Evolutionary conservation across 1,140 invertebrate genomes (phyloP).

Genomic region (Bicyclus anynana): DNA sequence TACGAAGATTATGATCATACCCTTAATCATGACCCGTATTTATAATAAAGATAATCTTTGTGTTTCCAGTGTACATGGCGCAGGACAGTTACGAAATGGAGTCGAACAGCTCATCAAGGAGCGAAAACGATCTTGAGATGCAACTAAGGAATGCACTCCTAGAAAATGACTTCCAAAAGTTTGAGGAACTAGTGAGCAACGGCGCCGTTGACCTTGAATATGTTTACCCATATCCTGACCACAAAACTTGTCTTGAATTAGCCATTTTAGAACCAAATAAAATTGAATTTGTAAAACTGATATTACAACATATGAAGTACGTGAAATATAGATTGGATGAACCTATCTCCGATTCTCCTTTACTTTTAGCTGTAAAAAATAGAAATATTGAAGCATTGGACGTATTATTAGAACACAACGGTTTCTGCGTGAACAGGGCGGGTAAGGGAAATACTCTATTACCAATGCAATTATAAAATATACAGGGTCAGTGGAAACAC

Average conservation of each 20-base stretch:
- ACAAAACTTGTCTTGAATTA: constrained; percentile 77
- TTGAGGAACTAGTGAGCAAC: constrained; percentile 68
- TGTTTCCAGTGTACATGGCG: too few species aligned
- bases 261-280: constrained; percentile 72
- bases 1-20: too few species aligned
- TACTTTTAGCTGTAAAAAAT: constrained; percentile 82
- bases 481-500: too few species aligned
- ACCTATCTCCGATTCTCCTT: constrained; percentile 79
- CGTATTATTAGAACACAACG: constrained; percentile 74
- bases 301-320: constrained; percentile 82
- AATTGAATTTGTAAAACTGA: constrained; percentile 78
- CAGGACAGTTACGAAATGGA: constrained; percentile 73
- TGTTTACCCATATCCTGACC: constrained; percentile 71
- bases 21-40: too few species aligned
- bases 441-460: constrained; percentile 80
- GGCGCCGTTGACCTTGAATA: constrained; percentile 60
- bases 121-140: constrained; percentile 61
- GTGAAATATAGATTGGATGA: constrained; percentile 81
- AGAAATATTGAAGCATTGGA: constrained; percentile 77
- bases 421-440: constrained; percentile 76
- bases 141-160: constrained; percentile 68
- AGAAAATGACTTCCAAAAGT: constrained; percentile 62
- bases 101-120: constrained; percentile 51
- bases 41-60: too few species aligned
- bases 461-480: constrained; percentile 79